Conservation (phyloP, 2,888 invertebrate species). For the Vesta saturnalis region DNA sequence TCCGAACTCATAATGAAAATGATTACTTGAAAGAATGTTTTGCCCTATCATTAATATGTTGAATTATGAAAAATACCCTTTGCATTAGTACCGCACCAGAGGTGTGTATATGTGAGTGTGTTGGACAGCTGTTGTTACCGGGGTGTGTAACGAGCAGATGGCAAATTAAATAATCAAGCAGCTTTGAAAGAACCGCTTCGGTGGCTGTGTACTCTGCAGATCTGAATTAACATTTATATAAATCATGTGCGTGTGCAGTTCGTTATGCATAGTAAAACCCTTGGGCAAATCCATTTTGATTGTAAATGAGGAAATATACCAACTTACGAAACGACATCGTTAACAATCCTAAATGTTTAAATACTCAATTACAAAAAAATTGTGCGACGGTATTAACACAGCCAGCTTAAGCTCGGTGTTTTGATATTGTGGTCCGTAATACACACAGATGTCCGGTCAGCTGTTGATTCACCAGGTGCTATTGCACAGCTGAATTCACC, state of each 20-base stretch:
- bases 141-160: constrained; percentile 43
- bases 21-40: constrained; percentile 20
- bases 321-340: not conserved
- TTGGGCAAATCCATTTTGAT: constrained; percentile 7
- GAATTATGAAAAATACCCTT: constrained; percentile 35
- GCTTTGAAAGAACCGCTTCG: constrained; percentile 42
- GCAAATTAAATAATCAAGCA: constrained; percentile 45
- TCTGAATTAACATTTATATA: constrained; percentile 43
- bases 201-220: constrained; percentile 32
- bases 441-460: constrained; percentile 43
- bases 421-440: constrained; percentile 29
- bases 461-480: constrained; percentile 47
- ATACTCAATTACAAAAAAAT: not conserved
- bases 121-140: constrained; percentile 37
- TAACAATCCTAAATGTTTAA: not conserved
- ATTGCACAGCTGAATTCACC: constrained; percentile 45
- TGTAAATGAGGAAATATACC: constrained; percentile 18
- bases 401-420: constrained; percentile 16
- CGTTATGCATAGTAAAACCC: constrained; percentile 27
- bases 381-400: not conserved
- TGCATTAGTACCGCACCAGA: constrained; percentile 30
- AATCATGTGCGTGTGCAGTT: constrained; percentile 39
- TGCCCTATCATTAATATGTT: constrained; percentile 31
- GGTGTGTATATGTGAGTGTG: constrained; percentile 25
- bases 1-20: too few species aligned